Evolutionary conservation across 1,140 invertebrate genomes (phyloP), one percentile per base, ranked within the genome.

Genomic region (Diachasmimorpha longicaudata): DNA sequence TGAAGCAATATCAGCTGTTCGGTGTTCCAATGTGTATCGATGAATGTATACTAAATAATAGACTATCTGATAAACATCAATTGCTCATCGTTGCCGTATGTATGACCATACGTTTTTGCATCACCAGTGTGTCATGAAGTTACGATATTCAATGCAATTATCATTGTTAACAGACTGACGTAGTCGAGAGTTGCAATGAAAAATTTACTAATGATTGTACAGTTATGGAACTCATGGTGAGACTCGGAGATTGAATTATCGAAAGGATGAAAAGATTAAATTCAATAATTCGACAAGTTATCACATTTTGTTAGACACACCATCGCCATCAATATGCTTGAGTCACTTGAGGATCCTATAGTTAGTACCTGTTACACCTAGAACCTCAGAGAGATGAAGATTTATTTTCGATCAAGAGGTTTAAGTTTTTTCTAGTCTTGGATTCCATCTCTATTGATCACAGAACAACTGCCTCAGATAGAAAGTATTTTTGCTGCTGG

Each of bases 131-230:
- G n/a, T 42, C 68, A 55, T 23, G 16, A 63, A 58, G 16, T 68
- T 44, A 67, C 48, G 71, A 66, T 37, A 70, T 52, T 52, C 71
- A 72, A 52, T 67, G 76, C 73, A 72, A 73, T 73, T 68, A 68
- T 77, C 75, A 79, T 77, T 71, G 74, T 75, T 77, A 75, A 79
- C 78, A 77, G 78, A 77, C 76, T 67, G 75, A 71, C 19, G 23
- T 63, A 63, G 58, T 25, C 14, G 23, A 63, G 19, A 25, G 58
- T 63, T 63, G 10, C 11, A 63, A 63, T 63, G 21, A 16, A 63
- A 63, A 11, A 14, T 3, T 8, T 8, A 63, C 19, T 63, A 63
- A 19, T 0, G 23, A 63, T 63, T 25, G 58, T 31, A 25, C 58
- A 31, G 58, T 63, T 23, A 14, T 63, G 58, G 23, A 63, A 63